Conservation (phyloP, 2,797 vertebrate species). For the Myotis pilosus region DNA sequence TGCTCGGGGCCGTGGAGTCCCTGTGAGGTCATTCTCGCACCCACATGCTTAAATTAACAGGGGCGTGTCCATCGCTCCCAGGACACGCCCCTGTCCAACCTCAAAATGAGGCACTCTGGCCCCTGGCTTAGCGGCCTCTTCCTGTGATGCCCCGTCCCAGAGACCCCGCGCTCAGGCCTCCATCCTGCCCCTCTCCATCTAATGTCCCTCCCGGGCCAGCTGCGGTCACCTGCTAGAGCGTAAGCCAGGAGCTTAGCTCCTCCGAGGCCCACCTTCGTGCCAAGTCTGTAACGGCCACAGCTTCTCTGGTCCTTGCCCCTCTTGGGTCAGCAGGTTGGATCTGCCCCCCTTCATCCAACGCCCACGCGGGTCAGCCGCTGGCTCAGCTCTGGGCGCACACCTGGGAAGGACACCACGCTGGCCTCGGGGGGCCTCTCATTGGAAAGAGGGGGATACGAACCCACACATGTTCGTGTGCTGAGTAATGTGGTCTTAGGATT, state of each 20-base stretch:
- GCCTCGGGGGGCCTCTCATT: not conserved
- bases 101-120: not conserved
- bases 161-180: not conserved
- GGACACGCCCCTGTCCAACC: not conserved
- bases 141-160: not conserved
- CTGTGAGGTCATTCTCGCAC: not conserved
- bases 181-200: not conserved
- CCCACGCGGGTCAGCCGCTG: not conserved
- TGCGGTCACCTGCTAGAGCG: not conserved
- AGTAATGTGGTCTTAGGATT: not conserved
- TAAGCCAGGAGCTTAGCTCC: not conserved
- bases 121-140: not conserved
- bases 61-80: not conserved
- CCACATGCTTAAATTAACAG: not conserved
- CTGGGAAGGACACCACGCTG: not conserved
- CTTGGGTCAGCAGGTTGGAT: not conserved
- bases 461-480: not conserved
- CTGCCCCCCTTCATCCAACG: not conserved
- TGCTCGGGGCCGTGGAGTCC: not conserved
- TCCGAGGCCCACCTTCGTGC: not conserved
- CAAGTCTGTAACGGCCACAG: not conserved
- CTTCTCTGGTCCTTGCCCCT: not conserved
- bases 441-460: not conserved
- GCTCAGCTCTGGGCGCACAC: not conserved
- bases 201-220: not conserved